Conservation (phyloP, 1,140 invertebrate genomes). For the Drosophila melanica region DNA sequence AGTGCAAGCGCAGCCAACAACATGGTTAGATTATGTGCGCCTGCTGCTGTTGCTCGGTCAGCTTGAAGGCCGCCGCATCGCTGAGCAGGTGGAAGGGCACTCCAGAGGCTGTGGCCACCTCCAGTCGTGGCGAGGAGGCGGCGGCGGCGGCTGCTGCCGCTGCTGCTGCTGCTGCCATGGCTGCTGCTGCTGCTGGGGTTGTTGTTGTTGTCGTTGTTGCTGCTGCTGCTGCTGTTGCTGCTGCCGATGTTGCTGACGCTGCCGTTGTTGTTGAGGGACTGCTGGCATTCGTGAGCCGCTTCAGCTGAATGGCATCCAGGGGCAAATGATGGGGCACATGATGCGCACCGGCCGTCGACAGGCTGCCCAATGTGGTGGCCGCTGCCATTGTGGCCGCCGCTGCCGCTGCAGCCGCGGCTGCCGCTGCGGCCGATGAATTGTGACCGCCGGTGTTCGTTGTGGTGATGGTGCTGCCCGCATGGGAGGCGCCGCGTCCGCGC, state of each 20-base stretch:
- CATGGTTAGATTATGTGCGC: constrained; percentile 71
- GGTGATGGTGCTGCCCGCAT: constrained; percentile 61
- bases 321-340: constrained; percentile 49
- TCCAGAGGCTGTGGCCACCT: constrained; percentile 86
- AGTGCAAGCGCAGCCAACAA: constrained; percentile 22
- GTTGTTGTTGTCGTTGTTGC: background rate
- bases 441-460: constrained; percentile 56
- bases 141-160: constrained; percentile 31
- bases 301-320: constrained; percentile 54
- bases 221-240: too few relatives aligned
- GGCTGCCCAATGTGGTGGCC: constrained; percentile 45
- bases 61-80: constrained; percentile 78
- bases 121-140: constrained; percentile 40
- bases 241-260: too few relatives aligned
- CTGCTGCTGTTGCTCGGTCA: constrained; percentile 62
- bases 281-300: constrained; percentile 41
- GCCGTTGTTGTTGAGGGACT: background rate
- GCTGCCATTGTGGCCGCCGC: constrained; percentile 42
- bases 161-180: constrained; percentile 12
- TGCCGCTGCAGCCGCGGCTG: constrained; percentile 26
- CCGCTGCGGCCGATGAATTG: constrained; percentile 11
- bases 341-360: constrained; percentile 43
- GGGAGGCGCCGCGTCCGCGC: constrained; percentile 86
- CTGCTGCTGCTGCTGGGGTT: constrained; percentile 5
- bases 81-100: constrained; percentile 90